These are phyloP conservation scores for Setophaga kirtlandii DNA, from an alignment of 2,113 vertebrate genomes.

Conservation along the genomic window DNA sequence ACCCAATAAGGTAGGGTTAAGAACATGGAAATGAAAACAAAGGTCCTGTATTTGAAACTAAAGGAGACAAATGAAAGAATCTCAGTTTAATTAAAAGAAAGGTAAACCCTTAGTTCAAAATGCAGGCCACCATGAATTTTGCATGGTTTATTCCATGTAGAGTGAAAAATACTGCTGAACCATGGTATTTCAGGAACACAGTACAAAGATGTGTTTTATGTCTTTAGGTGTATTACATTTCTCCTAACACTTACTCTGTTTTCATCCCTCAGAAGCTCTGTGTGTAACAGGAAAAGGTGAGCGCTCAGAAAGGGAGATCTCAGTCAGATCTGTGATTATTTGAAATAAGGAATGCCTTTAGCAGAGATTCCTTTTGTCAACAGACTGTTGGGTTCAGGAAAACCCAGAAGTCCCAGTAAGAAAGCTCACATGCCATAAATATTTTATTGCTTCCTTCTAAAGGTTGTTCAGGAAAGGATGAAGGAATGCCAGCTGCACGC, in stretches of 20 bases:
- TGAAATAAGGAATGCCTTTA: neutral
- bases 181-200: neutral
- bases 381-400: neutral
- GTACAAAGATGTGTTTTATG: rapidly evolving
- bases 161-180: neutral
- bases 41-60: neutral
- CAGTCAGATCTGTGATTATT: neutral
- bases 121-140: neutral
- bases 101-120: neutral
- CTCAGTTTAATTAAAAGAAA: neutral
- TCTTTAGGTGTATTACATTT: neutral
- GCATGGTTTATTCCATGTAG: neutral
- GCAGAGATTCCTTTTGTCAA: neutral
- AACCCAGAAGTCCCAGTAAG: neutral
- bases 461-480: neutral
- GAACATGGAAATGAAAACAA: neutral
- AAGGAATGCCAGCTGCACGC: neutral
- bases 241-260: neutral
- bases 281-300: neutral
- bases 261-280: neutral
- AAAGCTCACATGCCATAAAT: rapidly evolving
- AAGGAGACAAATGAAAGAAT: neutral
- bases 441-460: neutral
- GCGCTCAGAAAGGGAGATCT: neutral
- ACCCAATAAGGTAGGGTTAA: neutral